Evolutionary conservation across 2,888 invertebrate genomes (phyloP).

Genomic region (Bombylius discolor): DNA sequence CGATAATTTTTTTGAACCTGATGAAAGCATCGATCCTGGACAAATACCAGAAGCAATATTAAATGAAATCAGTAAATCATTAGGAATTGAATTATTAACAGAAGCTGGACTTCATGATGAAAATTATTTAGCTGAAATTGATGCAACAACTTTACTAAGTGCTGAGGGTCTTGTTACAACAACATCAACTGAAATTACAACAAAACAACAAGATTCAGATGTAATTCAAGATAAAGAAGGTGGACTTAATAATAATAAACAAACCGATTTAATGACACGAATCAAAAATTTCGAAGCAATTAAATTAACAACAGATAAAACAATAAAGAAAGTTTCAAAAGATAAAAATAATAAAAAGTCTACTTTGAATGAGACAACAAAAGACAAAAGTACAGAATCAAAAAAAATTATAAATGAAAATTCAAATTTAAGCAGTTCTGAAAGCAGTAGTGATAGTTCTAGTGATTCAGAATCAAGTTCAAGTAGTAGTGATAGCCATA

Average conservation of each 20-base stretch:
- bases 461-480: conserved; percentile 14
- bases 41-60: conserved; percentile 27
- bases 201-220: too few relatives aligned
- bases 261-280: conserved; percentile 3
- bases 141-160: neutral
- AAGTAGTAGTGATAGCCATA: conserved; percentile 16
- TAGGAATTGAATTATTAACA: conserved; percentile 25
- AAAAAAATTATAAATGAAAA: neutral
- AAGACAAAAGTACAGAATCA: neutral
- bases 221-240: neutral
- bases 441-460: conserved; percentile 12
- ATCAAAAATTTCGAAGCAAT: conserved; percentile 3
- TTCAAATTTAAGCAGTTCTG: neutral
- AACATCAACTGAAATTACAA: neutral
- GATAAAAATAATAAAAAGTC: neutral
- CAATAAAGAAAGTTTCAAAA: neutral
- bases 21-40: conserved; percentile 29
- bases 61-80: conserved; percentile 28
- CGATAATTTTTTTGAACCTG: conserved; percentile 20
- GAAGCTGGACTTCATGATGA: neutral
- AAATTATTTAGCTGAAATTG: neutral
- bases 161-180: neutral
- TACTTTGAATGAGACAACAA: neutral
- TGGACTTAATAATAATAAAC: neutral
- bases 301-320: neutral